Base-by-base conservation (phyloP, 2,113 vertebrate species). In the Crotalus tigris region DNA sequence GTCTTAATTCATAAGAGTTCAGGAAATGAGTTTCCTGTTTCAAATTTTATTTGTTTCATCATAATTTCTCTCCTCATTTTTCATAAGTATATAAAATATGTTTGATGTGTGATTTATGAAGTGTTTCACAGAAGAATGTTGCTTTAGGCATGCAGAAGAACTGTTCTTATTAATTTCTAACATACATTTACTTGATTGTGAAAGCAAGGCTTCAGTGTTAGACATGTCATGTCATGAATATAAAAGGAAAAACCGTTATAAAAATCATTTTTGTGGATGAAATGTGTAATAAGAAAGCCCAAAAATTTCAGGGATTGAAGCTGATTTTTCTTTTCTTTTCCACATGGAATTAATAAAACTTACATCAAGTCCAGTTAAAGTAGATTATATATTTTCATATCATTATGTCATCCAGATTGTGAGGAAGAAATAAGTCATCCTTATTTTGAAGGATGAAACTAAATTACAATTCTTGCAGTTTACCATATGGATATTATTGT, bases 281-380 rank as follows among this genome's bases (percentile, higher is more conserved):
- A 95, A 0, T 92, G 19, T 44, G 33, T 92, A 90, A 75, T 94
- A 93, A 92, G 91, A 93, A 91, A 90, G 97, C 98, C 97, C 98
- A 33, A 93, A 97, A 97, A 91, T 94, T 53, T 97, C 91, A 87
- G 89, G 89, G 93, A 95, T 95, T 95, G 95, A 95, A 96, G 91
- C 96, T 97, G 97, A 94, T 96, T 97, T 96, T 61, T 61, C 10
- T 61, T 29, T 75, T 2, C 19, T 81, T 39, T 94, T 97, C 94
- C 97, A 98, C 95, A 96, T 98, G 98, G 97, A 98, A 98, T 93
- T 96, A 98, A 98, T 98, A 98, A 98, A 94, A 94, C 93, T 96
- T 95, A 94, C 97, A 92, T 96, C 96, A 97, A 95, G 93, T 97
- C 95, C 97, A 97, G 55, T 96, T 97, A 97, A 97, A 97, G 96